These are phyloP conservation scores for Stramonita haemastoma DNA, from an alignment of 2,888 invertebrate genomes.

Conservation along the genomic window DNA sequence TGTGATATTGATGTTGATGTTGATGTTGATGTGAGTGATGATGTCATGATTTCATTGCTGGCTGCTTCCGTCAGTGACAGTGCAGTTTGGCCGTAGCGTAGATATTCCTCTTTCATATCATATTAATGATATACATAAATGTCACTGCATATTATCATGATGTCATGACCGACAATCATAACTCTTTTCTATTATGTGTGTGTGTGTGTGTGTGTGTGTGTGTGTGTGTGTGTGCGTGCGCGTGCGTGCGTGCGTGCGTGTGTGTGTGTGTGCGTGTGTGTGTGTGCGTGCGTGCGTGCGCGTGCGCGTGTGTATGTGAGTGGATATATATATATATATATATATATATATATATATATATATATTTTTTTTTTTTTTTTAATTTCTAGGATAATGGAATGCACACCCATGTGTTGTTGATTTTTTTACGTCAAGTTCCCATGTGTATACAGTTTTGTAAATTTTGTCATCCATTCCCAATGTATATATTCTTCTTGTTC, in stretches of 20 bases:
- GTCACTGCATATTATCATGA: not conserved
- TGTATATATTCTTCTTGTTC: too few species aligned
- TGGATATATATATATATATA: not conserved
- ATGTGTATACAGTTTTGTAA: too few species aligned
- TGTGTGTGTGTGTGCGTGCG: conserved; percentile 23
- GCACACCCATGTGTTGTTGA: too few species aligned
- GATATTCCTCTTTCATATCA: too few species aligned
- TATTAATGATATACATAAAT: not conserved
- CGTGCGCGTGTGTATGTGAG: not conserved
- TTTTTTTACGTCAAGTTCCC: too few species aligned
- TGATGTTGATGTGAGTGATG: not conserved
- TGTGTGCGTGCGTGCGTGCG: not conserved
- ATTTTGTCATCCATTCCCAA: too few species aligned
- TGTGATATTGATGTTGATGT: not conserved
- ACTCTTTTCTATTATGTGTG: not conserved
- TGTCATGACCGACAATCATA: not conserved
- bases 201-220: not conserved
- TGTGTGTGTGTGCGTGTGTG: not conserved
- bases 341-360: not conserved
- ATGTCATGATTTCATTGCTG: not conserved
- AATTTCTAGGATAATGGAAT: too few species aligned
- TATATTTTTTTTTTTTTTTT: too few species aligned
- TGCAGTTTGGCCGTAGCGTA: not conserved
- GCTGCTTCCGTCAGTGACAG: not conserved
- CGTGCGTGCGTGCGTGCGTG: not conserved